Evolutionary conservation across 2,113 vertebrate genomes (phyloP).

Genomic region (Dipodomys ordii): DNA sequence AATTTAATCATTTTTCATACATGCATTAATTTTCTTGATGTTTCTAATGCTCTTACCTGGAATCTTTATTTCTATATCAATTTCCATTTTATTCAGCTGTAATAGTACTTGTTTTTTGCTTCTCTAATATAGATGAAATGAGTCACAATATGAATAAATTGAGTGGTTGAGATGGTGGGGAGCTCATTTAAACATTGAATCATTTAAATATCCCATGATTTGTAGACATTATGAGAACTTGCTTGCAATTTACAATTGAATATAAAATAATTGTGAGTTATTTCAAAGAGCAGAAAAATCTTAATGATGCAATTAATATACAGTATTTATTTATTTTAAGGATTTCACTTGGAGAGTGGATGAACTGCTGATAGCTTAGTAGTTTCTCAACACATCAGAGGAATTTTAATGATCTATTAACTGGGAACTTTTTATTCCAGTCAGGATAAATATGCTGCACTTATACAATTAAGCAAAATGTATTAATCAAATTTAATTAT

Average conservation of each 20-base stretch:
- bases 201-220: constrained; percentile 33
- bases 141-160: neutral
- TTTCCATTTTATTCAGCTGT: neutral
- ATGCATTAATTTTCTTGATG: neutral
- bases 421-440: constrained; percentile 3
- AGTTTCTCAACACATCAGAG: neutral
- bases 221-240: constrained; percentile 12
- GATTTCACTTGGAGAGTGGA: neutral
- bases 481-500: constrained; percentile 55
- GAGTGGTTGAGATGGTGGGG: neutral
- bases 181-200: constrained; percentile 35
- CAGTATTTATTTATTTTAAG: constrained; percentile 49
- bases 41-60: neutral
- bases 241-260: constrained; percentile 34
- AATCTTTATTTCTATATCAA: neutral
- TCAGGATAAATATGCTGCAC: constrained; percentile 3
- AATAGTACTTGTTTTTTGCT: neutral
- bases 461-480: constrained; percentile 32
- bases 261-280: constrained; percentile 46
- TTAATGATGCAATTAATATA: constrained; percentile 41
- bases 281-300: constrained; percentile 22
- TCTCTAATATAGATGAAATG: neutral
- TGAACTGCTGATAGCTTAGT: neutral
- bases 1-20: neutral
- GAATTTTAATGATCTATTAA: constrained; percentile 49